A percentile compares a stretch with the other conserved stretches of the same genome.
phyloP scores from a whole-genome alignment of 2,797 vertebrate genomes.

The Scomberomorus guttatus region DNA sequence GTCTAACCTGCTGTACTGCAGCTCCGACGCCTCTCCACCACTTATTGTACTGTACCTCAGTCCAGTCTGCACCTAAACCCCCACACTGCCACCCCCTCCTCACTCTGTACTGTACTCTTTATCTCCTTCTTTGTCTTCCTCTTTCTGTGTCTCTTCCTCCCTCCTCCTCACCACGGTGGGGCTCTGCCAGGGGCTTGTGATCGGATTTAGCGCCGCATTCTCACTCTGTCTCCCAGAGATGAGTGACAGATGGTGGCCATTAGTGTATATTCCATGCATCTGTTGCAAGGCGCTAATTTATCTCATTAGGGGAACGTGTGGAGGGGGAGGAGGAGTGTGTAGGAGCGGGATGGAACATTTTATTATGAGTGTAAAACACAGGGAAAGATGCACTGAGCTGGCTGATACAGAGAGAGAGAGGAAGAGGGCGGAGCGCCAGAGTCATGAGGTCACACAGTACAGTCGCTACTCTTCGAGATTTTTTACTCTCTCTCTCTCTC shows the following conservation, averaged over 20 bases:
- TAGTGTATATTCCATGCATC: conserved; percentile 87
- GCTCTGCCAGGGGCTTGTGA: conserved; percentile 74
- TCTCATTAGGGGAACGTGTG: conserved; percentile 85
- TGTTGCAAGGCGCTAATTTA: conserved; percentile 87
- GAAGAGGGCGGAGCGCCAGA: conserved; percentile 32
- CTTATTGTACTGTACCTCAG: conserved; percentile 58
- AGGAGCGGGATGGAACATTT: conserved; percentile 73
- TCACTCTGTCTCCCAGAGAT: conserved; percentile 77
- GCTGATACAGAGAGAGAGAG: neutral
- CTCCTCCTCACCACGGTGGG: conserved; percentile 51
- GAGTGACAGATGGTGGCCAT: conserved; percentile 87
- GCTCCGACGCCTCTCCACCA: conserved; percentile 72
- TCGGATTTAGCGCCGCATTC: conserved; percentile 76
- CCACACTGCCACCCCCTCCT: conserved; percentile 68
- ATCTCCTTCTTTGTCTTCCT: conserved; percentile 54
- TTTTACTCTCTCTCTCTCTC: no score
- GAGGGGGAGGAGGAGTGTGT: conserved; percentile 63
- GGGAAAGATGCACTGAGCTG: conserved; percentile 52
- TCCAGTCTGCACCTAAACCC: conserved; percentile 67
- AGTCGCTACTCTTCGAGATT: conserved; percentile 11
- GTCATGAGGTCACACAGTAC: conserved; percentile 43
- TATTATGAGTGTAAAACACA: conserved; percentile 83
- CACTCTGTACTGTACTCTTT: conserved; percentile 55
- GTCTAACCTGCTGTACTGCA: conserved; percentile 57
- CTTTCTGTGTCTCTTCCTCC: neutral